These are phyloP conservation scores for Trachythela sp. DNA, from an alignment of 64 coral and sea anemone species.

Conservation along the genomic window DNA sequence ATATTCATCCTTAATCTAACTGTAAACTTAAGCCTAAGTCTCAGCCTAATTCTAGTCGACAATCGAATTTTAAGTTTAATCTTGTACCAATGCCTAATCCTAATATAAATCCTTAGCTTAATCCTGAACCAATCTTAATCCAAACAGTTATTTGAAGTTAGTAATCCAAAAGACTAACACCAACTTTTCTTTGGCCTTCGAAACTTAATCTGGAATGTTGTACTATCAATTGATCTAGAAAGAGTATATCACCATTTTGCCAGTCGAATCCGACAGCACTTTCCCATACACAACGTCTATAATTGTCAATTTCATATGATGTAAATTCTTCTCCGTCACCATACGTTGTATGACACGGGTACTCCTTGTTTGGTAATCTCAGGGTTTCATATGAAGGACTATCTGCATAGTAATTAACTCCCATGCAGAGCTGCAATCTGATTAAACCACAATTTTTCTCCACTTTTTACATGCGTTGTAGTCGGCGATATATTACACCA, in stretches of 20 bases:
- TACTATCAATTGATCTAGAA: constrained; percentile 60
- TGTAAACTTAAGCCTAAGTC: no score
- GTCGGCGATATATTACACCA: constrained; percentile 63
- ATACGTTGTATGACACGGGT: constrained; percentile 62
- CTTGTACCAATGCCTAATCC: no score
- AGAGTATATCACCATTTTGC: constrained; percentile 68
- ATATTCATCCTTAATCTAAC: no score
- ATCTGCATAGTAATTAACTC: constrained; percentile 71
- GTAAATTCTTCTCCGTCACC: constrained; percentile 78
- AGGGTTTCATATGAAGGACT: constrained; percentile 69
- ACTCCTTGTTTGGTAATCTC: constrained; percentile 52
- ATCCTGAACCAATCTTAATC: no score
- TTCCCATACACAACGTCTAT: constrained; percentile 62
- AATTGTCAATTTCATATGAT: constrained; percentile 61
- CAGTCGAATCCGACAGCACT: constrained; percentile 88
- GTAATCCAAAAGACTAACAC: background rate
- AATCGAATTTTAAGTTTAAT: no score
- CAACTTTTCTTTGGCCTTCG: constrained; percentile 50
- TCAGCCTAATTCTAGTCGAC: no score
- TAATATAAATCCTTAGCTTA: no score
- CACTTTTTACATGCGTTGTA: constrained; percentile 64
- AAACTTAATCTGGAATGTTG: constrained; percentile 69
- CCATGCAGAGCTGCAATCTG: constrained; percentile 70
- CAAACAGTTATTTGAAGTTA: background rate
- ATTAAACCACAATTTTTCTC: constrained; percentile 82